Percentiles rank a stretch among this genome's conserved stretches.
Conservation (phyloP, 2,797 vertebrate genomes). For the Psittacula derbiana region DNA sequence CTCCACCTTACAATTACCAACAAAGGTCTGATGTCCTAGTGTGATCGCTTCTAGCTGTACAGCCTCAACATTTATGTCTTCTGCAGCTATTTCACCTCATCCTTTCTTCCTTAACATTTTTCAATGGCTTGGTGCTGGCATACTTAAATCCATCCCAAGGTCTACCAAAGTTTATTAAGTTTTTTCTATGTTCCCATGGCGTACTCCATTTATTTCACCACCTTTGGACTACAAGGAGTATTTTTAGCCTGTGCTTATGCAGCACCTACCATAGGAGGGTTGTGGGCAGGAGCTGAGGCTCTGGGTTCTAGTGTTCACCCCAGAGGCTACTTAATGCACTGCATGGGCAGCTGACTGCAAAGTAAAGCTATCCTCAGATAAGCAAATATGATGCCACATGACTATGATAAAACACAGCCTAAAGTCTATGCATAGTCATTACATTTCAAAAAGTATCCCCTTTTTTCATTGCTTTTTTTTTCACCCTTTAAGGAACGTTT, state of each 20-base stretch:
- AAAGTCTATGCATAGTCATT: not conserved
- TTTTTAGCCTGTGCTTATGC: not conserved
- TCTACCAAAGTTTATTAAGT: not conserved
- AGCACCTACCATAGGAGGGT: not conserved
- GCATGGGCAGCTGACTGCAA: not conserved
- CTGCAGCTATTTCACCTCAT: not conserved
- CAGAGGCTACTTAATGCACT: not conserved
- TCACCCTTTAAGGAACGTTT: not conserved
- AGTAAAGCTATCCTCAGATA: not conserved
- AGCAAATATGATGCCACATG: not conserved
- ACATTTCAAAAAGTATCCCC: not conserved
- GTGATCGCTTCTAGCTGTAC: not conserved
- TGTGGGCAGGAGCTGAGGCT: not conserved
- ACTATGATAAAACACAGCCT: not conserved
- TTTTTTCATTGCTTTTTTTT: not conserved
- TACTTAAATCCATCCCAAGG: not conserved
- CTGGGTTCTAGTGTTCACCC: not conserved
- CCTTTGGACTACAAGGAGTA: not conserved
- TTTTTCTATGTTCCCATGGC: rapidly evolving
- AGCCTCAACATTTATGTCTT: not conserved
- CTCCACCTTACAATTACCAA: not conserved
- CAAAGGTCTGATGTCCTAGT: not conserved
- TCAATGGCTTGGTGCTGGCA: not conserved
- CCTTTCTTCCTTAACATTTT: rapidly evolving
- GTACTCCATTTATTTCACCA: not conserved